Percentiles rank a stretch among this genome's conserved stretches.
These are phyloP conservation scores for Baronia brevicornis DNA, from an alignment of 2,888 invertebrate species.

Conservation along the genomic window DNA sequence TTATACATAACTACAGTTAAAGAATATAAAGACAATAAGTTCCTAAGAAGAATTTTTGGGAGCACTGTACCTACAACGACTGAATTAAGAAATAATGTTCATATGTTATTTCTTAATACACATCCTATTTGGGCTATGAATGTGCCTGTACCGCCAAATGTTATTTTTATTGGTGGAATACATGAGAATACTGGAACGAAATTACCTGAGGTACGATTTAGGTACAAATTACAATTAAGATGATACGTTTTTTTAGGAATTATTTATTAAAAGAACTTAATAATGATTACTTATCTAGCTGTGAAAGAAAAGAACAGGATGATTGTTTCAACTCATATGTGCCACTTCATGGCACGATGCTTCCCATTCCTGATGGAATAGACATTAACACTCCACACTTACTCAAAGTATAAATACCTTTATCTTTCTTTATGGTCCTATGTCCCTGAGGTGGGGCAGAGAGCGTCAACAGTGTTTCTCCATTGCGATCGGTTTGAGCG, in stretches of 20 bases:
- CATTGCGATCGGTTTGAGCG: no score
- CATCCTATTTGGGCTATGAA: constrained; percentile 37
- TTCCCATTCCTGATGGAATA: no score
- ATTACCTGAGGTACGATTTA: constrained; percentile 25
- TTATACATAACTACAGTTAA: background rate
- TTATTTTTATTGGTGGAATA: constrained; percentile 36
- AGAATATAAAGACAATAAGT: constrained; percentile 19
- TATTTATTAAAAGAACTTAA: no score
- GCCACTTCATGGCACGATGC: no score
- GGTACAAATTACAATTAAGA: background rate
- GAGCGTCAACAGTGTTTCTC: no score
- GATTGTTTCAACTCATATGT: no score
- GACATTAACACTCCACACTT: no score
- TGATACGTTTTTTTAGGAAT: background rate
- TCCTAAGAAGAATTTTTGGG: constrained; percentile 24
- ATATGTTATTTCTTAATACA: constrained; percentile 34
- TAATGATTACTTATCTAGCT: no score
- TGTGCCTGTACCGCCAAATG: constrained; percentile 31
- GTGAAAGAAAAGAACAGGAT: no score
- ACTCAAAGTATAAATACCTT: no score
- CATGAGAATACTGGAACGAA: constrained; percentile 27
- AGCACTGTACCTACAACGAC: constrained; percentile 17
- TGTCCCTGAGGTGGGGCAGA: no score
- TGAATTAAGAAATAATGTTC: constrained; percentile 25
- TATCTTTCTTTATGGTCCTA: no score